A percentile compares a stretch with the other conserved stretches of the same genome.
Evolutionary conservation across 2,113 vertebrate genomes (phyloP).

Genomic region (Sinocyclocheilus rhinocerous): DNA sequence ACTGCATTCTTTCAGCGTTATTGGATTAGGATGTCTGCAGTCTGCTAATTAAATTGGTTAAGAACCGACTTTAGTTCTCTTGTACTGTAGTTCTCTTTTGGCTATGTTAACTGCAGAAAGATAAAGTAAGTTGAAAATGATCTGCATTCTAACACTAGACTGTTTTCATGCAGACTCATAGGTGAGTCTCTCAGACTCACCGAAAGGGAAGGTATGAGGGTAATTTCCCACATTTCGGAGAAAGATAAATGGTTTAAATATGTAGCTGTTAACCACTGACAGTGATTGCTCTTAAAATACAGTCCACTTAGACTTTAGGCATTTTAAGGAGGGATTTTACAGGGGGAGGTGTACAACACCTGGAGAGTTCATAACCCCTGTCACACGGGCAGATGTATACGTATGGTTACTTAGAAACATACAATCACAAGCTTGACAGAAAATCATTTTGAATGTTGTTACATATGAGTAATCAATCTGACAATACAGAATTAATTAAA

Average conservation of each 20-base stretch:
- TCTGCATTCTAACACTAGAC: neutral
- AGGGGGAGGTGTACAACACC: conserved; percentile 60
- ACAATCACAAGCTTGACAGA: conserved; percentile 20
- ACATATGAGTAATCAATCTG: neutral
- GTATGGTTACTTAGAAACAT: neutral
- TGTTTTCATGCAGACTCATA: neutral
- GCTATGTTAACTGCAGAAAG: neutral
- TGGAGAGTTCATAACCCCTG: conserved; percentile 58
- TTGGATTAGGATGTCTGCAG: conserved; percentile 62
- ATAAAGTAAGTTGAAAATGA: neutral
- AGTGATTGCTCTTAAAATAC: conserved; percentile 5
- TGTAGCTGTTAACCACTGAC: conserved; percentile 14
- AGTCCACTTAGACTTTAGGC: conserved; percentile 56
- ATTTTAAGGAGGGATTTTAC: conserved; percentile 31
- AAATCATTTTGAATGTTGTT: conserved; percentile 17
- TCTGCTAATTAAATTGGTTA: conserved; percentile 65
- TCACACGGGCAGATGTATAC: conserved; percentile 52
- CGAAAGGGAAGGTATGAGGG: neutral
- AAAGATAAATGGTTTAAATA: conserved; percentile 8
- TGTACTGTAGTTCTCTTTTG: conserved; percentile 17
- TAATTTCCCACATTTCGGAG: neutral
- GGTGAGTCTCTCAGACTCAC: neutral
- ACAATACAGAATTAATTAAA: neutral
- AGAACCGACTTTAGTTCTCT: conserved; percentile 42
- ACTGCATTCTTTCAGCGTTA: conserved; percentile 63